Evolutionary conservation across 2,797 vertebrate species (phyloP).

Genomic region (Sebastolobus altivelis): DNA sequence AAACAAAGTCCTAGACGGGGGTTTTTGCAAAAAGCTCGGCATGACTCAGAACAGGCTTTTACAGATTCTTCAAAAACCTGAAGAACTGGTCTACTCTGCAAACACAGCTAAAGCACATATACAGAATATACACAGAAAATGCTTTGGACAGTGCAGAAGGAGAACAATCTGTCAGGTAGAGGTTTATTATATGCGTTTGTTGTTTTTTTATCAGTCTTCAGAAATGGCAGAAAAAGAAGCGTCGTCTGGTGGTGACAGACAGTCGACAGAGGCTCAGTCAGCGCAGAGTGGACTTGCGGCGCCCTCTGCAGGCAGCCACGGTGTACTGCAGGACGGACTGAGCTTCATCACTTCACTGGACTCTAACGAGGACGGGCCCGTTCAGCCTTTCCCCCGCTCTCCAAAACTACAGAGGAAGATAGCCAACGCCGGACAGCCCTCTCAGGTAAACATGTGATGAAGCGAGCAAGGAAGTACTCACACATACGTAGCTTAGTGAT

Average conservation of each 20-base stretch:
- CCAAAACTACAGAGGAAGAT: conserved; percentile 75
- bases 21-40: not conserved
- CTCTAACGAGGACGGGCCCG: conserved; percentile 5
- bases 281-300: not conserved
- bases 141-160: not conserved
- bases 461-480: not conserved
- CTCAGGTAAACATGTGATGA: conserved; percentile 55
- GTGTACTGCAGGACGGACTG: conserved; percentile 34
- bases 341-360: conserved; percentile 50
- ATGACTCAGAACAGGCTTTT: not conserved
- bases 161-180: rapidly evolving
- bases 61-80: conserved; percentile 2
- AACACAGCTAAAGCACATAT: not conserved
- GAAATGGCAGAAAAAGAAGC: conserved; percentile 74
- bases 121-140: not conserved
- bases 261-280: not conserved
- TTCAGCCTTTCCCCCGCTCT: conserved; percentile 80
- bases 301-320: conserved; percentile 35
- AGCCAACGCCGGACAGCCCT: conserved; percentile 18
- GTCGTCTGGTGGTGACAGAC: not conserved
- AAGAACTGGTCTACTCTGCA: conserved; percentile 19
- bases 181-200: not conserved
- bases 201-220: not conserved
- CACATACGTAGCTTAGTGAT: not conserved
- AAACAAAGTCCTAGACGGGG: not conserved